phyloP scores from a whole-genome alignment of 2,797 vertebrate species.

The Aphelocoma californica region DNA sequence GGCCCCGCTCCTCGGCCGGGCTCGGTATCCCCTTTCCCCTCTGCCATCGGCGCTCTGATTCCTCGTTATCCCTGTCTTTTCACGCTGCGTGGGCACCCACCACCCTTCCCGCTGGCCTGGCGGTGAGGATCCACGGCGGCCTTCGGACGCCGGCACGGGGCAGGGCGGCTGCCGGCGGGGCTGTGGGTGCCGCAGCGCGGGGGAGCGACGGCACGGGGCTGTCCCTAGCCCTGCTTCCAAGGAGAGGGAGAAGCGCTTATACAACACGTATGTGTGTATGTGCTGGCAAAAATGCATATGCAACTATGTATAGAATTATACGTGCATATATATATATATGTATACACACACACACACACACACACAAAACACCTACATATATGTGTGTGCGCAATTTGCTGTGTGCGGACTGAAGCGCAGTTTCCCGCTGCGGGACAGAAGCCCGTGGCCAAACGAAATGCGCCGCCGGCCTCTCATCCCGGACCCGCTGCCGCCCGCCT shows the following conservation, averaged over 20 bases:
- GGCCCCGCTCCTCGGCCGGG: not conserved
- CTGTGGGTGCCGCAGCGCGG: not conserved
- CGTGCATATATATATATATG: not conserved
- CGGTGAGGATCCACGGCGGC: not conserved
- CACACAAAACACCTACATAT: too few species aligned
- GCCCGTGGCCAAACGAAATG: not conserved
- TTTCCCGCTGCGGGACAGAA: not conserved
- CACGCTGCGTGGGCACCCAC: not conserved
- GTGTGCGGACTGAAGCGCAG: not conserved
- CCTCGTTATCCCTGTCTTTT: not conserved
- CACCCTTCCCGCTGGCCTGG: not conserved
- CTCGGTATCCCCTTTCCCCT: not conserved
- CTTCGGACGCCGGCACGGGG: not conserved
- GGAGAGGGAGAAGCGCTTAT: not conserved
- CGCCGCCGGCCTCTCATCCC: not conserved
- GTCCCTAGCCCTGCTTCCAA: not conserved
- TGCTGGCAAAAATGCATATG: not conserved
- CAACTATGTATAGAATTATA: not conserved
- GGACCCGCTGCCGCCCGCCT: not conserved
- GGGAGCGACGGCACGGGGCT: not conserved
- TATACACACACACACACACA: too few species aligned
- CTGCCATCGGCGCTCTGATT: not conserved
- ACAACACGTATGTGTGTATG: rapidly evolving
- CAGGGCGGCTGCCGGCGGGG: not conserved
- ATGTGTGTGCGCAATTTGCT: too few species aligned